Conservation (phyloP, 1,140 invertebrate genomes). For the Caenorhabditis latens region DNA sequence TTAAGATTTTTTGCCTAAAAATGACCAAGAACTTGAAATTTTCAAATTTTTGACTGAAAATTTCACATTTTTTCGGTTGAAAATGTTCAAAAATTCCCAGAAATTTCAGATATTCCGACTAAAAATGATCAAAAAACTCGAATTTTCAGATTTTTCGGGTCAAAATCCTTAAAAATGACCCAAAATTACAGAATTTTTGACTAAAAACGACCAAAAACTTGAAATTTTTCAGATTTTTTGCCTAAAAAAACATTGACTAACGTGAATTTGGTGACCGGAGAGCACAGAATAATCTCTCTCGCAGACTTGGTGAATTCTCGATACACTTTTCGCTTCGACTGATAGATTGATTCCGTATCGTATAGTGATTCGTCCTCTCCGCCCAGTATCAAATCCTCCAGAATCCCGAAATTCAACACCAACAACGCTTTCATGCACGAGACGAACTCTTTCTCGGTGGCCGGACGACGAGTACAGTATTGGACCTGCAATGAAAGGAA, state of each 20-base stretch:
- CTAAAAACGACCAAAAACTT: neutral
- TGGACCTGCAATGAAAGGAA: neutral
- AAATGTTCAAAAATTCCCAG: too few species aligned
- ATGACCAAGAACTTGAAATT: too few species aligned
- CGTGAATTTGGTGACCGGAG: slow-evolving; percentile 33
- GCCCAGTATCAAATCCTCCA: slow-evolving; percentile 33
- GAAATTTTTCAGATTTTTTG: neutral
- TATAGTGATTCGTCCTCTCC: slow-evolving; percentile 32
- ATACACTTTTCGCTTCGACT: slow-evolving; percentile 27
- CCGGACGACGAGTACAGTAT: neutral
- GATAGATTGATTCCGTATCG: neutral
- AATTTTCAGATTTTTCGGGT: too few species aligned
- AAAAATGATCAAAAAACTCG: too few species aligned
- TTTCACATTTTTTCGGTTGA: too few species aligned
- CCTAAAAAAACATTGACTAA: neutral
- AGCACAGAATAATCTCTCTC: slow-evolving; percentile 13
- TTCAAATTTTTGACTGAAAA: too few species aligned
- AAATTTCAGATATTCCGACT: too few species aligned
- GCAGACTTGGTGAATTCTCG: slow-evolving; percentile 23
- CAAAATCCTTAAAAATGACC: too few species aligned
- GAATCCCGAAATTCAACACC: slow-evolving; percentile 9
- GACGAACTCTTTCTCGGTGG: slow-evolving; percentile 1
- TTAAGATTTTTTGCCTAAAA: too few species aligned
- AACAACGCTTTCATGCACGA: slow-evolving; percentile 28
- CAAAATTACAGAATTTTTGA: neutral